Percentiles rank a stretch among this genome's conserved stretches.
Evolutionary conservation across 2,888 invertebrate genomes (phyloP).

Genomic region (Drosophila prostipennis): DNA sequence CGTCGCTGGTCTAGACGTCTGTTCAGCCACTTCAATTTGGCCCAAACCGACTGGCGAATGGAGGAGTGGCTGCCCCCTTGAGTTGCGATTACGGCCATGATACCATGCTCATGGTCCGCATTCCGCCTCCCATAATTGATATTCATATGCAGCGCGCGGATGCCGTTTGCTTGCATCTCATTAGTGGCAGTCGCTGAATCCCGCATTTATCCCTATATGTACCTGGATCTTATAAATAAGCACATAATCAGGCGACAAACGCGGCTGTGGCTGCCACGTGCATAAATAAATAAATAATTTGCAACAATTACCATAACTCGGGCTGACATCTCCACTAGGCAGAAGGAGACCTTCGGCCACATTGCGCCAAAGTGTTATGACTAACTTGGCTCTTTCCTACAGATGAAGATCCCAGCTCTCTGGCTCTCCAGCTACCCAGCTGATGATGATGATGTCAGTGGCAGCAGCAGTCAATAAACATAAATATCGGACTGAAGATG

Average conservation of each 20-base stretch:
- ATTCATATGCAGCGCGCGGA: conserved; percentile 66
- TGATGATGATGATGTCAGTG: conserved; percentile 1
- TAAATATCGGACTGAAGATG: conserved; percentile 64
- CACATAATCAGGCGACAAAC: conserved; percentile 79
- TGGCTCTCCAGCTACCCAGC: no score
- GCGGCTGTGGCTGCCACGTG: conserved; percentile 48
- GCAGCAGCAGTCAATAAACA: conserved; percentile 73
- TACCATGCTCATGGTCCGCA: conserved; percentile 5
- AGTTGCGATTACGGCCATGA: conserved; percentile 46
- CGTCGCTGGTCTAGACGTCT: conserved; percentile 61
- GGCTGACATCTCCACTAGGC: conserved; percentile 48
- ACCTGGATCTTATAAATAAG: conserved; percentile 73
- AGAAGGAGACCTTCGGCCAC: conserved; percentile 14
- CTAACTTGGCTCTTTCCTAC: conserved; percentile 49
- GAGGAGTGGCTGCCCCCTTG: conserved; percentile 1
- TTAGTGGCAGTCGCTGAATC: conserved; percentile 54
- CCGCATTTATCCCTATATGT: conserved; percentile 54
- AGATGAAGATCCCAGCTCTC: not conserved
- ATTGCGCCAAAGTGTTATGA: conserved; percentile 39
- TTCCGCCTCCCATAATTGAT: conserved; percentile 62
- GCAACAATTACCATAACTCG: conserved; percentile 77
- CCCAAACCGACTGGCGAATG: conserved; percentile 7
- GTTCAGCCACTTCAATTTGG: conserved; percentile 37
- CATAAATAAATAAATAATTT: conserved; percentile 75
- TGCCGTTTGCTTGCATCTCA: conserved; percentile 66